phyloP scores from a whole-genome alignment of 2,888 invertebrate genomes.

The Choreutis nemorana region DNA sequence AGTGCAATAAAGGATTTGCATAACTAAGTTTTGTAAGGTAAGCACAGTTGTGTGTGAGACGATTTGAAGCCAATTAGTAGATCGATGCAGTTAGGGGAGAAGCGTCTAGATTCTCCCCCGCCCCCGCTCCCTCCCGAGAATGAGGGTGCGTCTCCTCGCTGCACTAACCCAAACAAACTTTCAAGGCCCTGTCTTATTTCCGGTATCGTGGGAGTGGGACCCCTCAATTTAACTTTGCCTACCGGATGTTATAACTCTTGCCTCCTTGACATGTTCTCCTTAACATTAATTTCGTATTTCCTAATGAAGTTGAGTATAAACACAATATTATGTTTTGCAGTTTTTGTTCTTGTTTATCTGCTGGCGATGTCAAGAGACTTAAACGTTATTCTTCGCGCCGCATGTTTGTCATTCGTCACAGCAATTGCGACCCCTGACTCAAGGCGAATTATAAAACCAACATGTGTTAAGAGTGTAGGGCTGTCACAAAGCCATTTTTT shows the following conservation, averaged over 20 bases:
- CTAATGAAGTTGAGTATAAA: too few species aligned
- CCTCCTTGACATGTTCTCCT: slow-evolving; percentile 3
- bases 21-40: too few species aligned
- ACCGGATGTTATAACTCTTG: slow-evolving; percentile 3
- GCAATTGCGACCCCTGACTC: slow-evolving; percentile 22
- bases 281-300: too few species aligned
- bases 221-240: slow-evolving; percentile 3
- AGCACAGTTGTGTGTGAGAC: slow-evolving; percentile 33
- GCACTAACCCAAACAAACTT: slow-evolving; percentile 29
- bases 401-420: slow-evolving; percentile 17
- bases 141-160: slow-evolving; percentile 9
- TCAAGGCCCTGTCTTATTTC: slow-evolving; percentile 12
- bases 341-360: too few species aligned
- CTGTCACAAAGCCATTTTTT: slow-evolving; percentile 11
- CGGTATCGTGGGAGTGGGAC: slow-evolving; percentile 4
- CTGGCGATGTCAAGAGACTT: too few species aligned
- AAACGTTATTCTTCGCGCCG: too few species aligned
- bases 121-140: not conserved
- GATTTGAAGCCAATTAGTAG: slow-evolving; percentile 36
- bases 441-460: slow-evolving; percentile 20
- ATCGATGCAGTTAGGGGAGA: slow-evolving; percentile 36
- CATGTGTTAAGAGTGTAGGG: slow-evolving; percentile 19
- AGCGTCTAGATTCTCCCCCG: slow-evolving; percentile 21
- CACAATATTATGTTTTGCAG: too few species aligned
- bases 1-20: too few species aligned